Base-by-base conservation (phyloP, 2,888 invertebrate species). In the Calephelis perditalis region DNA sequence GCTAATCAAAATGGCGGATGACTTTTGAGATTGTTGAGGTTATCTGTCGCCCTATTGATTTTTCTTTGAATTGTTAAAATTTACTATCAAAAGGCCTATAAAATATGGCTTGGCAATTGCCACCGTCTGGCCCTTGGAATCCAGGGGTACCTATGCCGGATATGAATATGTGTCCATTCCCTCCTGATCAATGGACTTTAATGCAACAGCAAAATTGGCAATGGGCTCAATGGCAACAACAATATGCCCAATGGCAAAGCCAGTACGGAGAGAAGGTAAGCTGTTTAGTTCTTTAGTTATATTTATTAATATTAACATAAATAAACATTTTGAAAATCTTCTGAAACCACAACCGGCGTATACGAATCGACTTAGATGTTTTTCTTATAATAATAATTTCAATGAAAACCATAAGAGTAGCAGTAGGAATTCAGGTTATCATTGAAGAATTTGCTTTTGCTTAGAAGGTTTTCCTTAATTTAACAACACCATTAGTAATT, bases 181-280 rank as follows among this genome's bases (percentile, higher is more conserved):
- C 93, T 7, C 81, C 92, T 54, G 94, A 94, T 70, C 94, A 94
- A 78, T 94, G 94, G 94, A 88, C 93, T 54, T 86, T 92, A 68
- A 88, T 93, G 81, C 94, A 94, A 73, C 94, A 94, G 69, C 94
- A 94, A 76, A 94, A 93, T 73, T 94, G 94, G 92, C 92, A 95
- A 69, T 94, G 95, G 93, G 92, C 93, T 9, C 94, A 95, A 69
- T 95, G 95, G 95, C 94, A 95, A 71, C 94, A 94, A 68, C 95
- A 95, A 72, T 95, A 95, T 82, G 92, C 94, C 57, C 94, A 94
- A 71, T 95, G 95, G 95, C 95, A 95, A 75, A 92, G 91, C 64
- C 94, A 95, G 73, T 95, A 94, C 78, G 95, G 94, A 56, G 94
- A 94, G 62, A 94, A 95, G 92, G 95, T 95, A 84, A 65, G 58